Evolutionary conservation across 2,797 vertebrate genomes (phyloP).

Genomic region (Malurus leucopterus): DNA sequence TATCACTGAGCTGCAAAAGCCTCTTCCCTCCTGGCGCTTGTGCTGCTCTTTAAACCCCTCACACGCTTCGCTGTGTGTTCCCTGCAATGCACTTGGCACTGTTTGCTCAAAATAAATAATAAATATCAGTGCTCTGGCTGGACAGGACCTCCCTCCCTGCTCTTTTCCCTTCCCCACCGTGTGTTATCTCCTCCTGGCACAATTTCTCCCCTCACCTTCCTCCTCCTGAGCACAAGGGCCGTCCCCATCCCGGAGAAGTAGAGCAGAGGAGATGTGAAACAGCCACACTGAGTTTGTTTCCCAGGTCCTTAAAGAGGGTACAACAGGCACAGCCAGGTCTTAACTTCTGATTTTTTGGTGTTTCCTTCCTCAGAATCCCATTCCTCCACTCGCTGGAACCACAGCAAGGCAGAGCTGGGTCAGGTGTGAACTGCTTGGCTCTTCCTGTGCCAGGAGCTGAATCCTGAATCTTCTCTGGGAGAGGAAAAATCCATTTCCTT

Average conservation of each 20-base stretch:
- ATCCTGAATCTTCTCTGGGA: background rate
- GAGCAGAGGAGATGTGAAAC: fast-evolving
- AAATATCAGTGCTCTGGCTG: background rate
- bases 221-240: background rate
- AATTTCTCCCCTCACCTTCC: background rate
- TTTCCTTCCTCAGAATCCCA: background rate
- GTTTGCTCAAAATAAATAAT: background rate
- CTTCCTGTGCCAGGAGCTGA: background rate
- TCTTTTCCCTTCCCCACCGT: fast-evolving
- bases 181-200: background rate
- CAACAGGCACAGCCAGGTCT: background rate
- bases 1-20: background rate
- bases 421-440: background rate
- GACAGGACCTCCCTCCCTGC: background rate
- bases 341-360: fast-evolving
- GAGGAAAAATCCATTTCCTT: background rate
- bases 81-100: background rate
- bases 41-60: background rate
- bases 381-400: fast-evolving
- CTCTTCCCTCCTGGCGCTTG: background rate
- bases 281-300: fast-evolving
- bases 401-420: background rate
- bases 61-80: fast-evolving
- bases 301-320: background rate
- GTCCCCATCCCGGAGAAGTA: background rate